phyloP scores from a whole-genome alignment of 1,140 invertebrate species.

The Octopus sinensis region DNA sequence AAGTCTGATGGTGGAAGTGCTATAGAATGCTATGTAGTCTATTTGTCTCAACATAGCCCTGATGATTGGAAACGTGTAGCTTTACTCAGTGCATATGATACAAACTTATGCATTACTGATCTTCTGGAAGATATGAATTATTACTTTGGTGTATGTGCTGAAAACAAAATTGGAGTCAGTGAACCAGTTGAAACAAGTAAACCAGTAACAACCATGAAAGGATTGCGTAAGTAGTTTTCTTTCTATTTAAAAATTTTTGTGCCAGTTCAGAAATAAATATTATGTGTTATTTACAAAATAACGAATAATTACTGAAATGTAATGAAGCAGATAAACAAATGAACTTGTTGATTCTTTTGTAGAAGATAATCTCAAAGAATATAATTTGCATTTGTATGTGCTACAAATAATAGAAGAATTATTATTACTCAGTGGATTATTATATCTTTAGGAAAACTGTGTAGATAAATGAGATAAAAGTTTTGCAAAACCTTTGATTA shows the following conservation, averaged over 20 bases:
- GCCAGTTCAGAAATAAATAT: slow-evolving; percentile 73
- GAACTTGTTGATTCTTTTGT: too few relatives aligned
- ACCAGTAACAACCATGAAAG: slow-evolving; percentile 68
- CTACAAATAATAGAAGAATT: too few relatives aligned
- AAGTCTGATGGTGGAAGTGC: slow-evolving; percentile 87
- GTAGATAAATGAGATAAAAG: too few relatives aligned
- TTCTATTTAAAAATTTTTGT: background rate
- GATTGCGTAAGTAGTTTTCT: slow-evolving; percentile 33
- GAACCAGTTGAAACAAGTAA: slow-evolving; percentile 81
- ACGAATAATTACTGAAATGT: too few relatives aligned
- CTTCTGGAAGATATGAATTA: slow-evolving; percentile 89
- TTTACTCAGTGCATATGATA: slow-evolving; percentile 35
- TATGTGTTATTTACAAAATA: slow-evolving; percentile 36
- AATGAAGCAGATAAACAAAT: too few relatives aligned
- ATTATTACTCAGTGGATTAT: too few relatives aligned
- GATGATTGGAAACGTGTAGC: slow-evolving; percentile 39
- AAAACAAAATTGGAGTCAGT: slow-evolving; percentile 75
- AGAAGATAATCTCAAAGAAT: too few relatives aligned
- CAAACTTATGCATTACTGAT: slow-evolving; percentile 66
- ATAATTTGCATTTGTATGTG: too few relatives aligned
- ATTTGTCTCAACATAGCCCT: slow-evolving; percentile 45
- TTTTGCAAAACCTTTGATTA: too few relatives aligned
- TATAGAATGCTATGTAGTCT: slow-evolving; percentile 61
- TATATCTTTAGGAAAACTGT: too few relatives aligned
- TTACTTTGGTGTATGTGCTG: slow-evolving; percentile 84